phyloP scores from a whole-genome alignment of 2,888 invertebrate genomes.

The Syrphus vitripennis region DNA sequence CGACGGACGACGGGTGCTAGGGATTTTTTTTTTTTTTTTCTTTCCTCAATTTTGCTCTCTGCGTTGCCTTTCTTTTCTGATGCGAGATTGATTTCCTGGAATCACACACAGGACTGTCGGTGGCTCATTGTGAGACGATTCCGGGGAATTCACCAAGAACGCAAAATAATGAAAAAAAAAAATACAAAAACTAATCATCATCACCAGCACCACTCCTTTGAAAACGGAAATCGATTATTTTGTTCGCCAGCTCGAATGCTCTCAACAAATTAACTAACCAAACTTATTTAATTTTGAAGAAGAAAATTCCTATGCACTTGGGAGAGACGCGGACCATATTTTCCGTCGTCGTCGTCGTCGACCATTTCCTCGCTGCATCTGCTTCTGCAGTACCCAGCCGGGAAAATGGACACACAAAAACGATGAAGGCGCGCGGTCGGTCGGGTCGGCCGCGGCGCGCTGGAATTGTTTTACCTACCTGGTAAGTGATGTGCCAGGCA shows the following conservation, averaged over 20 bases:
- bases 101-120: conserved; percentile 59
- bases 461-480: conserved; percentile 82
- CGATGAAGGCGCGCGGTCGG: too few relatives aligned
- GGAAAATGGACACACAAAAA: background rate
- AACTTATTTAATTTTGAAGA: background rate
- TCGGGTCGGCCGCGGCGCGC: background rate
- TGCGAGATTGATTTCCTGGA: conserved; percentile 51
- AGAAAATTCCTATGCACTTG: conserved; percentile 19
- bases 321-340: background rate
- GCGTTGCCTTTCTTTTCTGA: conserved; percentile 34
- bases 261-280: background rate
- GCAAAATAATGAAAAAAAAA: conserved; percentile 6
- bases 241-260: background rate
- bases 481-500: conserved; percentile 88
- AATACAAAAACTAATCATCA: background rate
- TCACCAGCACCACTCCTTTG: conserved; percentile 21
- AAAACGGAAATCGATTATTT: conserved; percentile 29
- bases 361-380: background rate
- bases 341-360: too few relatives aligned
- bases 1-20: conserved; percentile 35
- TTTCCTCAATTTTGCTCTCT: background rate
- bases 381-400: background rate
- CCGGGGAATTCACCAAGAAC: conserved; percentile 42
- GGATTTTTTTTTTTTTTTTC: conserved; percentile 4
- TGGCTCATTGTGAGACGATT: conserved; percentile 54